Evolutionary conservation across 2,888 invertebrate species (phyloP).

Genomic region (Tricholauxania praeusta): DNA sequence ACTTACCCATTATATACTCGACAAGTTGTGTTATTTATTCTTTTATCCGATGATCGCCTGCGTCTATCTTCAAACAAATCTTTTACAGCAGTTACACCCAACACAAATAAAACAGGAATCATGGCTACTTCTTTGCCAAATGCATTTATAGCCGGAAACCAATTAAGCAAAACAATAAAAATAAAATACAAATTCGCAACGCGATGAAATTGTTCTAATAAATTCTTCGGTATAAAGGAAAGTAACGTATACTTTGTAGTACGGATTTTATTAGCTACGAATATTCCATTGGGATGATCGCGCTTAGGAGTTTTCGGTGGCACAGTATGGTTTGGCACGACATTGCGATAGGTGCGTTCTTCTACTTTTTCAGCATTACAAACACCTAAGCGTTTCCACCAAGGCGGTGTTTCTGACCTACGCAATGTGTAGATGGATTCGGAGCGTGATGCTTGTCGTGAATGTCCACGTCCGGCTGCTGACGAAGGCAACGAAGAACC

Average conservation of each 20-base stretch:
- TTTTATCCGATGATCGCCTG: constrained; percentile 88
- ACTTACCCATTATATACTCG: constrained; percentile 91
- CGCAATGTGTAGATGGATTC: constrained; percentile 91
- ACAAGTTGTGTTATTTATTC: constrained; percentile 94
- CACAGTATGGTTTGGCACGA: constrained; percentile 88
- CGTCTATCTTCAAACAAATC: constrained; percentile 95
- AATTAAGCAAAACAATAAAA: constrained; percentile 94
- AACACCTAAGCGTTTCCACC: constrained; percentile 77
- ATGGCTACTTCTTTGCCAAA: constrained; percentile 97
- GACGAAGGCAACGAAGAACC: constrained; percentile 67
- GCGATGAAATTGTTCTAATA: constrained; percentile 97
- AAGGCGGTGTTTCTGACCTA: constrained; percentile 77
- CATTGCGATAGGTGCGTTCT: constrained; percentile 77
- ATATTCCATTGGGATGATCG: constrained; percentile 86
- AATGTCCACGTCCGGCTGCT: constrained; percentile 75
- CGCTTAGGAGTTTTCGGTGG: constrained; percentile 83
- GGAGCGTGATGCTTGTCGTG: constrained; percentile 88
- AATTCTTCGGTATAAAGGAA: constrained; percentile 95
- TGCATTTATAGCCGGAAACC: constrained; percentile 94
- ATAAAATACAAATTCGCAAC: constrained; percentile 98
- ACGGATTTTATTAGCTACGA: constrained; percentile 86
- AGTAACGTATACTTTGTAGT: constrained; percentile 95
- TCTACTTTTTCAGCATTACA: constrained; percentile 75
- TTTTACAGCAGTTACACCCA: constrained; percentile 93
- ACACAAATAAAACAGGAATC: constrained; percentile 94